A percentile compares a stretch with the other conserved stretches of the same genome.
Evolutionary conservation across 1,140 invertebrate genomes (phyloP).

Genomic region (Cataglyphis hispanica): DNA sequence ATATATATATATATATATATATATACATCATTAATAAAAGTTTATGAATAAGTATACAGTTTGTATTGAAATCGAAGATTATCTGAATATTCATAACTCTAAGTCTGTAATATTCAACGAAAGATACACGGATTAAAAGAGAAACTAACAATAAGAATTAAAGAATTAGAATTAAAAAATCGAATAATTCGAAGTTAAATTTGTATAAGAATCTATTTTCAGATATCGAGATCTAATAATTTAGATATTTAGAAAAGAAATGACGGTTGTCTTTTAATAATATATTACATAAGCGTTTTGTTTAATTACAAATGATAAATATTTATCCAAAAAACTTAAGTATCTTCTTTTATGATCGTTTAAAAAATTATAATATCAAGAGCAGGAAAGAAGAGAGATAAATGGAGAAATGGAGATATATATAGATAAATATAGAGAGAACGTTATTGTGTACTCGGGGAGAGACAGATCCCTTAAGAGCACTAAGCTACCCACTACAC

Average conservation of each 20-base stretch:
- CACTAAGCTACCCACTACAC: conserved; percentile 15
- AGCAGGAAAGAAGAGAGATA: background rate
- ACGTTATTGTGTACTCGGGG: conserved; percentile 35
- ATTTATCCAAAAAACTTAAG: background rate
- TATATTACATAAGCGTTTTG: background rate
- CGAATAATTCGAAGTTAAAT: background rate
- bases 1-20: background rate
- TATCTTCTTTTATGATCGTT: background rate
- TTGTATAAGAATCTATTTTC: background rate
- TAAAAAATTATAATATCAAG: conserved; percentile 3
- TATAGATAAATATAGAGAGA: conserved; percentile 9
- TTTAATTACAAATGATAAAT: background rate
- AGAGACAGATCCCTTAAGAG: conserved; percentile 44
- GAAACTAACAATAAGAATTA: background rate
- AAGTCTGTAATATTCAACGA: background rate
- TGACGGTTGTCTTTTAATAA: background rate
- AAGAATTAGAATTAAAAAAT: background rate
- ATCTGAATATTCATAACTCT: background rate
- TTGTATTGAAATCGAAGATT: background rate
- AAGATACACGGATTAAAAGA: background rate
- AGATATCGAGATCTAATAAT: background rate
- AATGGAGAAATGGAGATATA: background rate
- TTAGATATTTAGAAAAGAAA: background rate
- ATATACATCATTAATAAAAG: conserved; percentile 9
- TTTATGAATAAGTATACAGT: background rate